phyloP scores from a whole-genome alignment of 2,888 invertebrate genomes.

The Hipparchia sbordonii region DNA sequence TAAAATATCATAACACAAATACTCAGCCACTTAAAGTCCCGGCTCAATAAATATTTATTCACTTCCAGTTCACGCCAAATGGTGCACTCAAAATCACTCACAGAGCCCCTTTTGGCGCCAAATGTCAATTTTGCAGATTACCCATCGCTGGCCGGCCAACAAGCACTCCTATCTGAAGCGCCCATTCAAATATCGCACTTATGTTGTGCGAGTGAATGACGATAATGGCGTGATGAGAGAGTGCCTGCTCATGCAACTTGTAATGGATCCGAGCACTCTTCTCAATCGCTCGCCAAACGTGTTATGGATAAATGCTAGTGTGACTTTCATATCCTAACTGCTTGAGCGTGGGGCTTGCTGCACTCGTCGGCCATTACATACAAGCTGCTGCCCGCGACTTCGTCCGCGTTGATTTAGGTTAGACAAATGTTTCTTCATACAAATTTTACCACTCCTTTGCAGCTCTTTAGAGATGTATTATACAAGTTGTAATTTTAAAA shows the following conservation, averaged over 20 bases:
- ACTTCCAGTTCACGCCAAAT: constrained; percentile 61
- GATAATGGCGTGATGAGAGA: constrained; percentile 56
- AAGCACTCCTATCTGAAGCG: constrained; percentile 46
- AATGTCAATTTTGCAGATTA: constrained; percentile 75
- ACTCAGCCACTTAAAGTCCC: constrained; percentile 56
- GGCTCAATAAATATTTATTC: constrained; percentile 67
- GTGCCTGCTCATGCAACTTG: constrained; percentile 66
- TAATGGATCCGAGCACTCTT: constrained; percentile 75
- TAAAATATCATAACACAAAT: constrained; percentile 40
- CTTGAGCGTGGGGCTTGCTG: constrained; percentile 30
- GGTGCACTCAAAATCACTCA: constrained; percentile 62
- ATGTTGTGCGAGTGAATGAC: constrained; percentile 49
- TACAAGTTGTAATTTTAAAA: too few species aligned
- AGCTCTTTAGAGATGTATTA: too few species aligned
- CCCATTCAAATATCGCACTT: constrained; percentile 49
- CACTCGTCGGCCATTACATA: constrained; percentile 28
- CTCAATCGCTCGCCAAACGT: constrained; percentile 73
- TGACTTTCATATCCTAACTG: constrained; percentile 62
- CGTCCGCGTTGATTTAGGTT: too few species aligned
- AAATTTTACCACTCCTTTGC: too few species aligned
- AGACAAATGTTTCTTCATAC: too few species aligned
- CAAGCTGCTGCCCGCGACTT: too few species aligned
- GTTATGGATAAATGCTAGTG: constrained; percentile 73
- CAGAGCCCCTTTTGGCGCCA: constrained; percentile 67
- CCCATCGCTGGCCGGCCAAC: constrained; percentile 58